A percentile compares a stretch with the other conserved stretches of the same genome.
These are phyloP conservation scores for Emydura subglobosa DNA, from an alignment of 2,113 vertebrate genomes.

Conservation along the genomic window DNA sequence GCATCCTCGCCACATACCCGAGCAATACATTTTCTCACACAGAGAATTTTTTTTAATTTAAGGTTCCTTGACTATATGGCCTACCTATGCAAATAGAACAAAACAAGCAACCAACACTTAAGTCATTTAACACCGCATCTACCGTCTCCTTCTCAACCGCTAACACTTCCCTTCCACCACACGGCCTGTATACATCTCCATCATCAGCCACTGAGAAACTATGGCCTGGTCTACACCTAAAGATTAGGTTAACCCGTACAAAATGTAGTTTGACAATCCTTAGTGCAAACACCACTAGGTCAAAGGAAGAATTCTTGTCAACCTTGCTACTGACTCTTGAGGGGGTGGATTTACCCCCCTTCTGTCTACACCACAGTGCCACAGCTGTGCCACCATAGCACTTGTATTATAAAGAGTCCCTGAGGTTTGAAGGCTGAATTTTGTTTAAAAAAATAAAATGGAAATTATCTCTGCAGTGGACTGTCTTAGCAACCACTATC, in stretches of 20 bases:
- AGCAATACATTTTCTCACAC: neutral
- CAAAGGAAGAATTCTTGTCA: neutral
- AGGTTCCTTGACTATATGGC: neutral
- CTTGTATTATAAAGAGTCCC: neutral
- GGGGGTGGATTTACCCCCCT: neutral
- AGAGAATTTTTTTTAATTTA: neutral
- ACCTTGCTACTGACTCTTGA: neutral
- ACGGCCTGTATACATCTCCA: neutral
- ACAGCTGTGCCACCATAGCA: no score
- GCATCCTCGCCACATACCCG: neutral
- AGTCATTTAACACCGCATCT: neutral
- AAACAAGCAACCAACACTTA: neutral
- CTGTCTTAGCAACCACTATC: neutral
- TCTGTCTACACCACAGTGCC: neutral
- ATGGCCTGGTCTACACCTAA: neutral
- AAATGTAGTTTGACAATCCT: neutral
- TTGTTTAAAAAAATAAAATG: neutral
- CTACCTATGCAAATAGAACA: neutral
- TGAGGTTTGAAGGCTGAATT: neutral
- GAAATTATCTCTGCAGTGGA: neutral
- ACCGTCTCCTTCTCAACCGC: neutral
- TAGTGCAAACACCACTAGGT: neutral
- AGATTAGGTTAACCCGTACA: neutral
- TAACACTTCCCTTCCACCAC: neutral
- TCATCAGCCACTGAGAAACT: neutral